Base-by-base conservation (phyloP, 2,113 vertebrate genomes). In the Ageneiosus marmoratus region DNA sequence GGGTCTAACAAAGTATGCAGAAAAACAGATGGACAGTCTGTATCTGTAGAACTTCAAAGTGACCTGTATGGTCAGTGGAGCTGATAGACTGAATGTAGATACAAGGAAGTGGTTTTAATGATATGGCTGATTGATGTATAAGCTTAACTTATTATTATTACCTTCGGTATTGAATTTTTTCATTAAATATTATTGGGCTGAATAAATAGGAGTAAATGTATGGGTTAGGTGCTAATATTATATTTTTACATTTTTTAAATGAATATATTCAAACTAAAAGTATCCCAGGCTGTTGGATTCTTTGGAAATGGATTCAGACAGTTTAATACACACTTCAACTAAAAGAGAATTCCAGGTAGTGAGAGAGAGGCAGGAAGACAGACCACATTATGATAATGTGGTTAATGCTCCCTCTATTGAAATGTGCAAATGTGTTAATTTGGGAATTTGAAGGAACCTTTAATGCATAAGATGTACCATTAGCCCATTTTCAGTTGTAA, bases 351-450 rank as follows among this genome's bases (percentile, higher is more conserved):
- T 76, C 37, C 65, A 83, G 83, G 72, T 76, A 79, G 65, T 72
- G 77, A 82, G 79, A 46, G 34, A 15, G 58, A 37, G 27, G 13
- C 55, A 60, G 81, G 84, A 65, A 82, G 81, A 88, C 79, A 87
- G 76, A 51, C 55, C 83, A 79, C 83, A 84, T 89, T 88, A 90
- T 90, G 87, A 60, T 85, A 89, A 89, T 90, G 48, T 78, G 77
- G 76, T 83, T 88, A 86, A 87, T 89, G 53, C 80, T 84, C 86
- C 83, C 37, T 79, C 56, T 79, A 75, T 86, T 85, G 80, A 83
- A 88, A 87, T 87, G 88, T 91, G 89, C 88, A 86, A 90, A 91
- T 91, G 67, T 81, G 72, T 80, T 87, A 83, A 91, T 91, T 90
- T 89, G 81, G 62, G 82, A 87, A 88, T 90, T 87, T 88, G 80